Base-by-base conservation (phyloP, 2,797 vertebrate genomes). In the Telmatherina bonti region DNA sequence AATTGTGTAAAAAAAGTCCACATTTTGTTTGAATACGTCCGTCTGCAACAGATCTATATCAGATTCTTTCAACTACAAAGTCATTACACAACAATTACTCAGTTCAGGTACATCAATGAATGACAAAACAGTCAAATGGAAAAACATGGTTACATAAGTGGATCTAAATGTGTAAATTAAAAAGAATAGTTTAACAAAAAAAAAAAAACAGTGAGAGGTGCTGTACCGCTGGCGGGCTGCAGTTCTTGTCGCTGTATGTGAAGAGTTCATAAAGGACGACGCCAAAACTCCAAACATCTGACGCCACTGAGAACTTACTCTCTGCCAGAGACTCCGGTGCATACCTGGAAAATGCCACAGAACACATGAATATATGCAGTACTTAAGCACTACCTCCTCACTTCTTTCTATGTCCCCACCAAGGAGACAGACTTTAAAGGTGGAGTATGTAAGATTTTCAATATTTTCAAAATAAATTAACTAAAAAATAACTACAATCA, bases 281-380 rank as follows among this genome's bases (percentile, higher is more conserved):
- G 27, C 97, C 98, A 56, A 99, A 99, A 72, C 98, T 99, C 98
- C 98, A 99, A 56, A 99, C 93, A 53, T 99, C 98, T 22, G 98
- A 99, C 0, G 95, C 96, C 86, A 99, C 96, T 6, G 97, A 99
- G 94, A 99, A 99, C 87, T 95, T 99, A 85, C 97, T 99, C 81
- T 99, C 96, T 9, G 96, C 97, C 88, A 99, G 91, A 20, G 98
- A 99, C 83, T 99, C 98, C 0, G 97, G 97, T 56, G 98, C 97
- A 9, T 99, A 99, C 98, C 98, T 99, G 79, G 2, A 93, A 87
- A 58, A 67, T 24, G 69, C 13, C 55, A 45, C 20, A 57, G 20
- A 7, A 64, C 35, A 43, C 8, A 47, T 47, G 20, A 20, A 22
- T 47, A 11, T 47, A 22, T 47, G 8, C 26, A 16, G 52, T 3